Evolutionary conservation across 2,888 invertebrate genomes (phyloP).

Genomic region (Spisula solida): DNA sequence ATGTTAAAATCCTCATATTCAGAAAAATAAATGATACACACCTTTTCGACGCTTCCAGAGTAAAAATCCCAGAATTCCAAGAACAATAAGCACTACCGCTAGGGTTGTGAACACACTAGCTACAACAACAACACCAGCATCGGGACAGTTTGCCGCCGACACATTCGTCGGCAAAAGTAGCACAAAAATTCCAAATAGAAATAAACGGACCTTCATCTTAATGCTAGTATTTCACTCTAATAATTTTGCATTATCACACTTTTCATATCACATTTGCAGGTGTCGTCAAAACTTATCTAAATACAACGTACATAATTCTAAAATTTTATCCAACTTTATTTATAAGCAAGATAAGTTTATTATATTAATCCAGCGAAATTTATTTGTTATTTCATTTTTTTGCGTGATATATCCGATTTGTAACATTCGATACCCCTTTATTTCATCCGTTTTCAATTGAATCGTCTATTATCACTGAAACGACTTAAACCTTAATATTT

Average conservation of each 20-base stretch:
- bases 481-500: conserved; percentile 16
- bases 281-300: conserved; percentile 15
- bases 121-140: conserved; percentile 76
- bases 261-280: conserved; percentile 28
- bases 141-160: conserved; percentile 64
- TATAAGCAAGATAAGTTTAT: not conserved
- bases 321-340: not conserved
- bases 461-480: not conserved
- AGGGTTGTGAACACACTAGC: conserved; percentile 79
- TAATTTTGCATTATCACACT: conserved; percentile 19
- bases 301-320: not conserved
- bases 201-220: conserved; percentile 18
- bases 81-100: conserved; percentile 76
- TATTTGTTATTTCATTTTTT: not conserved
- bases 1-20: not conserved
- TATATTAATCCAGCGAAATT: not conserved
- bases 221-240: not conserved
- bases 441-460: conserved; percentile 28
- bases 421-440: conserved; percentile 19
- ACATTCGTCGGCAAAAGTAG: not conserved
- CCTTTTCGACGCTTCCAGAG: conserved; percentile 74
- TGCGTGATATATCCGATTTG: conserved; percentile 22
- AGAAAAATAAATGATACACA: conserved; percentile 44
- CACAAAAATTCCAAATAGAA: conserved; percentile 27
- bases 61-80: conserved; percentile 74